Base-by-base conservation (phyloP, 2,113 vertebrate species). In the Neolamprologus caudopunctatus region DNA sequence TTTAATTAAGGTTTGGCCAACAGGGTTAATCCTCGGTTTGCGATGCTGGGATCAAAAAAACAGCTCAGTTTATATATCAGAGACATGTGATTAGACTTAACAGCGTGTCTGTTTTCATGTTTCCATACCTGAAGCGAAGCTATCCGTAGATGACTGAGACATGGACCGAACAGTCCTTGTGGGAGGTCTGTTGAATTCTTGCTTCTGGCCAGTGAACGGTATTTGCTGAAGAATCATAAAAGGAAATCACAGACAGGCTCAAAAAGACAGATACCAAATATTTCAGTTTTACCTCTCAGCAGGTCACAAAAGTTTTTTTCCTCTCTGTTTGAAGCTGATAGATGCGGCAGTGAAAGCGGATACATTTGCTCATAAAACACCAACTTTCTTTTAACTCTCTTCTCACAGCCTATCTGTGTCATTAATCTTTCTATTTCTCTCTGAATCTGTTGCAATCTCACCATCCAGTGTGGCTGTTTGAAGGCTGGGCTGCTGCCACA, bases 141-240 rank as follows among this genome's bases (percentile, higher is more conserved):
- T 98, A 40, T 98, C 97, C 6, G 97, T 97, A 0, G 98, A 98
- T 1, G 97, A 98, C 90, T 97, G 97, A 2, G 98, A 99, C 94
- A 97, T 97, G 85, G 98, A 98, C 17, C 95, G 97, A 7, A 96
- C 97, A 1, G 97, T 97, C 96, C 98, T 98, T 5, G 95, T 97
- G 1, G 97, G 96, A 71, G 96, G 98, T 85, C 98, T 97, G 96
- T 98, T 98, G 95, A 98, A 99, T 75, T 99, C 98, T 81, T 97
- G 96, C 87, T 97, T 97, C 82, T 98, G 97, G 90, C 98, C 97
- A 42, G 96, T 97, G 90, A 98, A 96, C 79, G 98, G 98, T 93
- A 98, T 98, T 97, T 98, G 97, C 90, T 95, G 78, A 37, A 78
- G 68, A 87, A 31, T 14, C 50, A 17, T 33, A 9, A 54, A 87